Evolutionary conservation across 1,140 invertebrate species (phyloP), one percentile per base, ranked within the genome.

Genomic region (Diachasmimorpha longicaudata): DNA sequence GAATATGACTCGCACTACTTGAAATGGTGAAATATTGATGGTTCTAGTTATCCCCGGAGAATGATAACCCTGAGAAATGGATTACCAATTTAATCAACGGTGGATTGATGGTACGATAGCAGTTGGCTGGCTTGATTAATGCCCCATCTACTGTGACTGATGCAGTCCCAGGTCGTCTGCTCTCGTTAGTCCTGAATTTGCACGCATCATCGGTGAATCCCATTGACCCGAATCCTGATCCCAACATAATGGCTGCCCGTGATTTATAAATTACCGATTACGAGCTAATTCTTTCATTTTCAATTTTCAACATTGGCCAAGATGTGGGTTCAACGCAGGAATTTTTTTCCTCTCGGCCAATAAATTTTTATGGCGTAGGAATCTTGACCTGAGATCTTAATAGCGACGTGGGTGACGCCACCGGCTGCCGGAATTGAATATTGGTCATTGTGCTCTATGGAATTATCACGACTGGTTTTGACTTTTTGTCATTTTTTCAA

Each of bases 151-250:
- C 25, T 14, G 3, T 66, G 63, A 66, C 25, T 66, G 21, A 66
- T 25, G 8, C 23, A 66, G 6, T 31, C 31, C 6, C 31, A 31
- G 31, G 31, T 31, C 31, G 31, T 31, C 31, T 31, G 63, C 63
- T 66, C 63, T 66, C 63, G 63, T 66, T 66, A 66, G 25, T 0
- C 11, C 13, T 66, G 63, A 66, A 66, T 66, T 66, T 66, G 63
- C 25, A 66, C 9, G 63, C 1, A 58, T 58, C 55, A 58, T 66
- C 21, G 21, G 46, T 75, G 74, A 75, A 75, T 75, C 25, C 46
- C 52, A 75, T 75, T 75, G 74, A 67, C 74, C 74, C 55, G 74
- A 55, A 70, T 75, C 11, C 44, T 46, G 4, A 46, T 46, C 2
- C 44, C n/a, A 46, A 3, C 4, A 46, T 46, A 46, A 46, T 21